Base-by-base conservation (phyloP, 2,888 invertebrate species). In the Sicus ferrugineus region DNA sequence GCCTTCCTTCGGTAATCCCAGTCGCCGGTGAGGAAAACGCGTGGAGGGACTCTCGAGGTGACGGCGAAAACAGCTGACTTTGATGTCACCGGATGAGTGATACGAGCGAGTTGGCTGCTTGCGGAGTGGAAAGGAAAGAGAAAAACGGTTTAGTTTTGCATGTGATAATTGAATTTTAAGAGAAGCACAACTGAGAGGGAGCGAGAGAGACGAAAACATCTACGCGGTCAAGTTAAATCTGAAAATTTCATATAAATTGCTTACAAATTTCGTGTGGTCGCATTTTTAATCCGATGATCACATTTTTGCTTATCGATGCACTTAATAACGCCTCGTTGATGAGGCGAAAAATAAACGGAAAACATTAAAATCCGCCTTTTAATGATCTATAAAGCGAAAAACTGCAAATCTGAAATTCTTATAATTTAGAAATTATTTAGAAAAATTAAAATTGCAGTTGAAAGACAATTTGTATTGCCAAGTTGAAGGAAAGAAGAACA, bases 301-400 rank as follows among this genome's bases (percentile, higher is more conserved):
- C n/a, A 68, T 71, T 69, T n/a, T 68, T 67, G 69, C 70, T 26
- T 61, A 61, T 52, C 46, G 42, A 30, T 67, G 48, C 64, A 62
- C 67, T 65, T 52, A 65, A 52, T 65, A 59, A 67, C 11, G 23
- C 61, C 38, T 62, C 71, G 62, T 73, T 72, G 69, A 71, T 65
- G 70, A 72, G 71, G 73, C 67, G 73, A 73, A 72, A 70, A 71
- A 72, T 34, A 50, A 21, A 50, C 34, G 14, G 59, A 38, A 58
- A 56, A 52, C 52, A n/a, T n/a, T n/a, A n/a, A n/a, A n/a, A n/a
- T n/a, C n/a, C n/a, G n/a, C n/a, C n/a, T n/a, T n/a, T n/a, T n/a
- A n/a, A n/a, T n/a, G n/a, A n/a, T n/a, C n/a, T n/a, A n/a, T n/a
- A n/a, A n/a, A n/a, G n/a, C n/a, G n/a, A n/a, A n/a, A n/a, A n/a